phyloP scores from a whole-genome alignment of 2,888 invertebrate species.

The Ochropleura plecta region DNA sequence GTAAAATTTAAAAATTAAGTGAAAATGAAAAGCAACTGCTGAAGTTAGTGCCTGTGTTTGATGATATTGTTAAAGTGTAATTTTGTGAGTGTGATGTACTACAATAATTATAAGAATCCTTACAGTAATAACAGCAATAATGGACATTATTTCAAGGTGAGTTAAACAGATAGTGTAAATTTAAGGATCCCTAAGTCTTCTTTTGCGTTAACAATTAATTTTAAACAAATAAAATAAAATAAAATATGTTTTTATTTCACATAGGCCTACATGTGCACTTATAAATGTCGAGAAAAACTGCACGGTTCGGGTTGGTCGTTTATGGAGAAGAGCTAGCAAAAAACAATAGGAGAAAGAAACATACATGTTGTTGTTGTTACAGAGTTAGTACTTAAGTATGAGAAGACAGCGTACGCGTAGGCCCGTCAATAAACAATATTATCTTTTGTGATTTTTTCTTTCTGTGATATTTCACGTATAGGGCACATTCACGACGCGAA shows the following conservation, averaged over 20 bases:
- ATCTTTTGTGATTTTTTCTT: not conserved
- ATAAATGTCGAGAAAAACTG: no score
- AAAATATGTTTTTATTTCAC: no score
- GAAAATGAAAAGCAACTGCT: not conserved
- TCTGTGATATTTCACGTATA: not conserved
- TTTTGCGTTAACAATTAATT: not conserved
- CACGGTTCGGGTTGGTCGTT: no score
- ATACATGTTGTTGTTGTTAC: no score
- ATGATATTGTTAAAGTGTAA: constrained; percentile 17
- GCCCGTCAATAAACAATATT: not conserved
- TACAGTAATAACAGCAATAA: constrained; percentile 60
- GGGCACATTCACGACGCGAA: no score
- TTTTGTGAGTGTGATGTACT: constrained; percentile 55
- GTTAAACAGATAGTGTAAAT: not conserved
- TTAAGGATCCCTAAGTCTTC: not conserved
- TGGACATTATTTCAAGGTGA: constrained; percentile 71
- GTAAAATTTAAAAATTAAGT: not conserved
- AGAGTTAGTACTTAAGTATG: no score
- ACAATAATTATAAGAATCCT: constrained; percentile 60
- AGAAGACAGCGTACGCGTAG: no score
- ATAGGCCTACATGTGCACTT: no score
- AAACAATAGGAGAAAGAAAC: no score
- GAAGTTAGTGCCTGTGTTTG: not conserved
- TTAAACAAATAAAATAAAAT: not conserved
- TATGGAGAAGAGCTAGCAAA: no score